These are phyloP conservation scores for Myotis pilosus DNA, from an alignment of 2,797 vertebrate species.

Conservation along the genomic window DNA sequence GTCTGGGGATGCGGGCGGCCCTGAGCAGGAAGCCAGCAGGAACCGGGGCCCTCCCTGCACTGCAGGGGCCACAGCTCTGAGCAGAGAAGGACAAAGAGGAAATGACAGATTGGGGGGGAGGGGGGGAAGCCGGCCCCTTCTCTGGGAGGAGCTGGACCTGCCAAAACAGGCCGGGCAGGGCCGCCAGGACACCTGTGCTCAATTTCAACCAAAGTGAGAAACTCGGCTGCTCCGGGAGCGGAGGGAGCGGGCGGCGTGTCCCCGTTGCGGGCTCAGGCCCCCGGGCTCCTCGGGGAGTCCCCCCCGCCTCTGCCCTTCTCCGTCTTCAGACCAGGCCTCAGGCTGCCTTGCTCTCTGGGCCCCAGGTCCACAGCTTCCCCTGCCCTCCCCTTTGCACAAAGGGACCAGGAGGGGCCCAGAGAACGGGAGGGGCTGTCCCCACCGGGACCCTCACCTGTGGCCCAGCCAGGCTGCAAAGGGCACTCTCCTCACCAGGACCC, in stretches of 20 bases:
- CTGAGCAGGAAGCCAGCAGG: slow-evolving; percentile 71
- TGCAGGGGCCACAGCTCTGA: slow-evolving; percentile 33
- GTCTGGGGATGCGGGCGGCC: slow-evolving; percentile 59
- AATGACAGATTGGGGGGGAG: slow-evolving; percentile 75
- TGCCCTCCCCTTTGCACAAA: background rate
- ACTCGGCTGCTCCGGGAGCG: background rate
- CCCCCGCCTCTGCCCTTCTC: background rate
- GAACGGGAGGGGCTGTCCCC: too few species aligned
- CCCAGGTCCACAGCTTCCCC: background rate
- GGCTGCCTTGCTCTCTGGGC: background rate
- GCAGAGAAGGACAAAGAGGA: slow-evolving; percentile 70
- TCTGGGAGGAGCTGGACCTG: background rate
- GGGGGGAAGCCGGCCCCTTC: background rate
- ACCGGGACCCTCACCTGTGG: background rate
- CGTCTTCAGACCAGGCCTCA: background rate
- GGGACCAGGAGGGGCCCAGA: background rate
- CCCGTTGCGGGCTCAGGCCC: background rate
- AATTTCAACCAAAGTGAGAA: background rate
- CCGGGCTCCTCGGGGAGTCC: background rate
- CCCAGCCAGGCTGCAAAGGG: background rate
- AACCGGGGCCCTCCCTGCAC: slow-evolving; percentile 48
- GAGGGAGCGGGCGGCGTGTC: too few species aligned
- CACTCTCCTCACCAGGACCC: background rate
- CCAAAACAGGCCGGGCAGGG: slow-evolving; percentile 21
- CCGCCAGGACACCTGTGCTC: background rate